Percentiles rank a stretch among this genome's conserved stretches.
Evolutionary conservation across 2,797 vertebrate genomes (phyloP).

Genomic region (Tokudaia muenninki): DNA sequence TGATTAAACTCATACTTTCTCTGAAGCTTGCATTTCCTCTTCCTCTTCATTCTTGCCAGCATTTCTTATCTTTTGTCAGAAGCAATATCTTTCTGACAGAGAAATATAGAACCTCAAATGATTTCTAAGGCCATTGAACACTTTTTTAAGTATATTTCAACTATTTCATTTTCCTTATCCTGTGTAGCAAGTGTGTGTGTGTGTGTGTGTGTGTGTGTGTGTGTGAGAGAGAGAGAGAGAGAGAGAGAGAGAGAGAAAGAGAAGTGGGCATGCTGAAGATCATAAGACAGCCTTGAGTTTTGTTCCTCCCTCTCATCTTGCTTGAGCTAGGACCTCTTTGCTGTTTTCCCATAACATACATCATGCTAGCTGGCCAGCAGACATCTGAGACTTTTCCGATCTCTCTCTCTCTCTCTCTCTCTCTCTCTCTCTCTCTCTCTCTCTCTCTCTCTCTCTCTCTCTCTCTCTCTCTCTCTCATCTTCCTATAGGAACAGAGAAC

Average conservation of each 20-base stretch:
- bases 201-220: not conserved
- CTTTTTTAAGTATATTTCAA: not conserved
- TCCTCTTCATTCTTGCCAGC: not conserved
- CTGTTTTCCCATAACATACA: not conserved
- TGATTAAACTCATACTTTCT: not conserved
- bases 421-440: not conserved
- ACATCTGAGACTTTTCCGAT: not conserved
- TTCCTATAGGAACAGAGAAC: not conserved
- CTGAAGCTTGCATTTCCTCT: not conserved
- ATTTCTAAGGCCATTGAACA: not conserved
- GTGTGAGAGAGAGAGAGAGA: too few relatives aligned
- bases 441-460: too few relatives aligned
- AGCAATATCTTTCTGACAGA: not conserved
- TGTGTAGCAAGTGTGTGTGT: not conserved
- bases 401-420: not conserved
- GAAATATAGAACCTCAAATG: not conserved
- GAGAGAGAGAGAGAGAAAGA: too few relatives aligned
- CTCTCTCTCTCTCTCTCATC: not conserved
- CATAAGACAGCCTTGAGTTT: not conserved
- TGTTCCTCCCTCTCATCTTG: not conserved
- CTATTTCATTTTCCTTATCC: not conserved
- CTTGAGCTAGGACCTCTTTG: not conserved
- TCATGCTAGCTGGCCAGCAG: not conserved
- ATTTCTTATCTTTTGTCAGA: not conserved
- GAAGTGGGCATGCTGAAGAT: not conserved